Base-by-base conservation (phyloP, 2,113 vertebrate species). In the Synchiropus splendidus region DNA sequence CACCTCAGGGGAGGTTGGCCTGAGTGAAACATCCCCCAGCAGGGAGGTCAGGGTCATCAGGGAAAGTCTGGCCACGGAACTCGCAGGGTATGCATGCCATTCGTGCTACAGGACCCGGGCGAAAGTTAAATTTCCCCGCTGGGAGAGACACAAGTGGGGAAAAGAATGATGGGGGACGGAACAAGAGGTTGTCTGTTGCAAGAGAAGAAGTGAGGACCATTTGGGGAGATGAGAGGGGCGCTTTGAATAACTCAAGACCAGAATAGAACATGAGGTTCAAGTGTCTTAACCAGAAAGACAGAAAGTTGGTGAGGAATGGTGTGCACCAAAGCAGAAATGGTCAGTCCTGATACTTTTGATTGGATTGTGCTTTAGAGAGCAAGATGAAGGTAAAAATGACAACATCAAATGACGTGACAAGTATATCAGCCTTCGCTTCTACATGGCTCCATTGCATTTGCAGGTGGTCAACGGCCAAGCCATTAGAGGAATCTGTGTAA, bases 271-370 rank as follows among this genome's bases (percentile, higher is more conserved):
- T 40, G 9, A 31, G 54, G 18, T 78, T 41, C 39, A 58, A 54
- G 77, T n/a, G n/a, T n/a, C n/a, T n/a, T n/a, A 73, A 74, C 75
- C 48, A 42, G 39, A 40, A 83, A 83, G n/a, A 85, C 71, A 77
- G 70, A 79, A 72, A 84, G 78, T 75, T 71, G 65, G 55, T 70
- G 74, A 68, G 48, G 33, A 27, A 27, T 4, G 21, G 4, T 27
- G 4, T 27, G 8, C 8, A 8, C 8, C 8, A 27, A 27, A 27
- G 21, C 21, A 27, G 8, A 8, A 4, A 21, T 45, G 38, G 36
- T 15, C 13, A 15, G 12, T 35, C 34, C 13, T 13, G 2, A 14
- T 35, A n/a, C n/a, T n/a, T 8, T 1, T 6, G 33, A 12, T 2
- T 35, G 33, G 8, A 35, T 5, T 12, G 12, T 41, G 39, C 14